Base-by-base conservation (phyloP, 2,888 invertebrate genomes). In the Drosophila mayaguana region DNA sequence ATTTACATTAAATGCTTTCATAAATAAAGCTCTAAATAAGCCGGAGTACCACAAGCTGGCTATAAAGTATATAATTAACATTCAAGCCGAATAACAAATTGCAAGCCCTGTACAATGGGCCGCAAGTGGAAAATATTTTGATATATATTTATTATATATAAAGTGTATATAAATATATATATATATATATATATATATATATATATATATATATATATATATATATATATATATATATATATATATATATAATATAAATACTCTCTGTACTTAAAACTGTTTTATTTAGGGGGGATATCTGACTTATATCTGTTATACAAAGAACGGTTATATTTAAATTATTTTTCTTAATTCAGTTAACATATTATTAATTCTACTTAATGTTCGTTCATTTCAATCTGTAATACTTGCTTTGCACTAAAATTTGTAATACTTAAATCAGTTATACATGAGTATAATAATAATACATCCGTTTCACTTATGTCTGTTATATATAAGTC, bases 1-100 rank as follows among this genome's bases (percentile, higher is more conserved):
- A 86, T 88, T 87, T 88, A 88, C 89, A 88, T 88, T 88, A 88
- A 87, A 87, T 81, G 87, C 83, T 81, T 84, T 88, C 83, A 87
- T 87, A 87, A 88, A 87, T 87, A 84, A 86, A 83, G 78, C 81
- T 80, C 72, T 75, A 85, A 85, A 81, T 85, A 85, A 85, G 85
- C 80, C 83, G 71, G 46, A 70, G 70, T 54, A 70, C 28, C 32
- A 50, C 57, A 40, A 62, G 69, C 67, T 64, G 56, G 28, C 28
- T 20, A 14, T 34, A 50, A 34, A 50, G 36, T 18, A 75, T 83
- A 87, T 83, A 83, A 83, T 83, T 83, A 83, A 72, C 72, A 70
- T 50, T 70, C 57, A 14, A 46, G 38, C 62, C 72, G 64, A 88
- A 84, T 89, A 89, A 89, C 80, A 89, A 86, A 88, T 89, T 73